Percentiles rank a stretch among this genome's conserved stretches.
Evolutionary conservation across 2,113 vertebrate genomes (phyloP).

Genomic region (Odocoileus virginianus): DNA sequence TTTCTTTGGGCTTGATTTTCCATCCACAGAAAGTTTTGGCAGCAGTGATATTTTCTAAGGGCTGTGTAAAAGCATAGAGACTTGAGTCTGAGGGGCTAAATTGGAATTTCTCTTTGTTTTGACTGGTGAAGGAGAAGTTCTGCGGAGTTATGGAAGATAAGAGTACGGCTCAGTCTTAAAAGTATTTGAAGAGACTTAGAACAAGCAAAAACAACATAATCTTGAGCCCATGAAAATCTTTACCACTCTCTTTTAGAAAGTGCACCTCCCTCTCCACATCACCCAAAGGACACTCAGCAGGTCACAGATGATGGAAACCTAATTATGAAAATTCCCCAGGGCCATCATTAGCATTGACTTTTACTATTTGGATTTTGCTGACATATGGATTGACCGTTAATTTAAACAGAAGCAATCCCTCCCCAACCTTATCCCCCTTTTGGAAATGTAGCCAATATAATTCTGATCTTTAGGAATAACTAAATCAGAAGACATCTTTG

Average conservation of each 20-base stretch:
- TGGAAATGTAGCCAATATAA: slow-evolving; percentile 36
- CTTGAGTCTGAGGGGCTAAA: neutral
- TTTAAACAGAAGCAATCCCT: slow-evolving; percentile 10
- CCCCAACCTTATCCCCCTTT: neutral
- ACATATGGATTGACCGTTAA: slow-evolving; percentile 48
- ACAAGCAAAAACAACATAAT: neutral
- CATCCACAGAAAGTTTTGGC: neutral
- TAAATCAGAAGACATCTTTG: slow-evolving; percentile 7
- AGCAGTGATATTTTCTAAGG: neutral
- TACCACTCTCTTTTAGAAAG: slow-evolving; percentile 19
- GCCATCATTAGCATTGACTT: slow-evolving; percentile 34
- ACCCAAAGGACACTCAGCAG: slow-evolving; percentile 31
- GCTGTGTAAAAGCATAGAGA: neutral
- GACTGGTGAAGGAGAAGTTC: neutral
- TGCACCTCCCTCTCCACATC: neutral
- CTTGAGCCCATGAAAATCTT: neutral
- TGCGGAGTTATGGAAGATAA: neutral
- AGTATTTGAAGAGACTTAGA: neutral
- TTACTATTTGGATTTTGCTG: slow-evolving; percentile 59
- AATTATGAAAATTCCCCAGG: slow-evolving; percentile 55
- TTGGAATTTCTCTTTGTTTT: slow-evolving; percentile 29
- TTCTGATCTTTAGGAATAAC: slow-evolving; percentile 29
- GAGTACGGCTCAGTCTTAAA: neutral
- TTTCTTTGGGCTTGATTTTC: slow-evolving; percentile 5
- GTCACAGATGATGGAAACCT: slow-evolving; percentile 40